Base-by-base conservation (phyloP, 2,797 vertebrate species). In the Remorina albescens region DNA sequence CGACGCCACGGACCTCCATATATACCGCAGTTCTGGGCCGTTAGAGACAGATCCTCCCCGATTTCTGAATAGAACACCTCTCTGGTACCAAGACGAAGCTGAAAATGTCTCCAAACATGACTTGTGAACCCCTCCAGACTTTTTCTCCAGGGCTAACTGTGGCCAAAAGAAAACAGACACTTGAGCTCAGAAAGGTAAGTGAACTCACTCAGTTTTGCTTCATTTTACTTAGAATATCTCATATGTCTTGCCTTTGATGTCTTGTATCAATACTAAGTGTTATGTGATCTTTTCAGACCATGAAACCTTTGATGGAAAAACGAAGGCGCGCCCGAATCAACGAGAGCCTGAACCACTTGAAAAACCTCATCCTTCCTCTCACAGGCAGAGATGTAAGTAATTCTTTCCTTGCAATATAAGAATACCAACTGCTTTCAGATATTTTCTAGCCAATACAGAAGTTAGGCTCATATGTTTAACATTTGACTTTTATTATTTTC, bases 251-350 rank as follows among this genome's bases (percentile, higher is more conserved):
- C 6, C 8, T 3, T n/a, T 6, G 13, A 32, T 64, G 10, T 13
- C 8, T 8, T 53, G 39, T 46, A 2, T 2, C 26, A 23, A 68
- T 64, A 30, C 42, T 91, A 74, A 91, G 61, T 64, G 0, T 5
- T 21, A 2, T 63, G 5, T 84, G 2, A 66, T 67, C 5, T 85
- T 90, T 89, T 62, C 86, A 96, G 96, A 96, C 90, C 25, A 92
- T 96, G 71, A 96, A 96, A 72, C 95, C 95, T 0, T 80, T 96
- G 78, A 89, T 96, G 94, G 96, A 96, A 85, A 96, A 95, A 84
- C 91, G 92, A 76, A 92, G 95, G 79, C 94, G 96, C 56, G 97
- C 96, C 23, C 95, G 96, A 63, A 97, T 97, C 81, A 97, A 97
- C 82, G 92, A 96, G 76, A 96, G 95, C 82, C 93, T 97, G 53